These are phyloP conservation scores for Pediacus dermestoides DNA, from an alignment of 2,888 invertebrate genomes.

Conservation along the genomic window DNA sequence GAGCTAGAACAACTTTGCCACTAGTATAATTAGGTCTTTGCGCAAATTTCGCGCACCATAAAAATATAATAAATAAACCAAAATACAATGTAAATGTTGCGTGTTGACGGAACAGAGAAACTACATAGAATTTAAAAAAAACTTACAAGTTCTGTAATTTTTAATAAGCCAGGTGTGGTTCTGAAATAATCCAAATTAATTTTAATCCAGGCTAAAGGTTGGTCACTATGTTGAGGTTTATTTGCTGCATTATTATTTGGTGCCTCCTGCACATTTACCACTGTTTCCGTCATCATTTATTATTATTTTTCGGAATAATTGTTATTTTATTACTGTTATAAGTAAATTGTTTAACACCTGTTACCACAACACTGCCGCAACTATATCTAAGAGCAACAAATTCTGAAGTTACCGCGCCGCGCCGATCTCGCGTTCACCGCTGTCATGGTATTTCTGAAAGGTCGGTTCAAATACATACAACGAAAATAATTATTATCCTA, in stretches of 20 bases:
- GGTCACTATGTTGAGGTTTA: conserved; percentile 46
- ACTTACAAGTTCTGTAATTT: conserved; percentile 79
- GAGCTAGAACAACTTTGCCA: too few relatives aligned
- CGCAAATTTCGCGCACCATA: too few relatives aligned
- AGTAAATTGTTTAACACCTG: conserved; percentile 22
- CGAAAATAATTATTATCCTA: too few relatives aligned
- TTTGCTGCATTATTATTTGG: conserved; percentile 50
- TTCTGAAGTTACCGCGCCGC: too few relatives aligned
- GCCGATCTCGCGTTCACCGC: too few relatives aligned
- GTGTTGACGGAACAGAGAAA: too few relatives aligned
- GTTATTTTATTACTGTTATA: not conserved
- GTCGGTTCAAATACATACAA: too few relatives aligned
- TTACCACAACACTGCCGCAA: conserved; percentile 25
- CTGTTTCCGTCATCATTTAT: conserved; percentile 77
- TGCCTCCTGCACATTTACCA: conserved; percentile 73
- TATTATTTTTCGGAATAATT: conserved; percentile 11
- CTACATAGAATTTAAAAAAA: conserved; percentile 7
- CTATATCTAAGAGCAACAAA: conserved; percentile 19
- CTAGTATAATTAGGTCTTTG: too few relatives aligned
- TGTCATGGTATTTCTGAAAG: too few relatives aligned
- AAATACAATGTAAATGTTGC: too few relatives aligned
- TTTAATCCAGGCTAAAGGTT: conserved; percentile 66
- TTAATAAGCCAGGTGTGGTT: conserved; percentile 76
- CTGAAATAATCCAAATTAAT: conserved; percentile 77
- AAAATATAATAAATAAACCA: too few relatives aligned